Evolutionary conservation across 64 coral and sea anemone genomes (phyloP).

Genomic region (Montipora efflorescens): DNA sequence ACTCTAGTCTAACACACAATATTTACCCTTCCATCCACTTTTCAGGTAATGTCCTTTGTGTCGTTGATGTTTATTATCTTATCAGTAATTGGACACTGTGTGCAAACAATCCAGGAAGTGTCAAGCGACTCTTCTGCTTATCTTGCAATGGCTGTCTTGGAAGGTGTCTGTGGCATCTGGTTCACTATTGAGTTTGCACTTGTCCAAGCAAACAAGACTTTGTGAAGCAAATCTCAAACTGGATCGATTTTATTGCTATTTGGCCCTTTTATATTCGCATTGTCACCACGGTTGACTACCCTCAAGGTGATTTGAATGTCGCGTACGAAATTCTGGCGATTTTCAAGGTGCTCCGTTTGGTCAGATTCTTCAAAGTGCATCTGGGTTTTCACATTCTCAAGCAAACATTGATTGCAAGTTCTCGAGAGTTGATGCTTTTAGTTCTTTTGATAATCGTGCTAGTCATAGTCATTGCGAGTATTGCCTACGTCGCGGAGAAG

Average conservation of each 20-base stretch:
- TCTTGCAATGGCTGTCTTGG: slow-evolving; percentile 46
- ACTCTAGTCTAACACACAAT: neutral
- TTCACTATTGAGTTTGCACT: slow-evolving; percentile 88
- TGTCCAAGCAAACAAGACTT: slow-evolving; percentile 88
- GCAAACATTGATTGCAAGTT: slow-evolving; percentile 94
- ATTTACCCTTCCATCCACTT: neutral
- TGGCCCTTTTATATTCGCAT: slow-evolving; percentile 85
- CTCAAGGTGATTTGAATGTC: neutral
- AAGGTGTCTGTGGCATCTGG: slow-evolving; percentile 88
- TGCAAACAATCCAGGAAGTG: slow-evolving; percentile 70
- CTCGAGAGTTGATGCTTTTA: slow-evolving; percentile 84
- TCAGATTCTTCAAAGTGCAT: slow-evolving; percentile 97
- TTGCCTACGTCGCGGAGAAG: slow-evolving; percentile 80
- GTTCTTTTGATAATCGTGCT: slow-evolving; percentile 84
- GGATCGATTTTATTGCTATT: slow-evolving; percentile 97
- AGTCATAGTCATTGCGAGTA: slow-evolving; percentile 85
- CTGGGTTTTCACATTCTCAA: slow-evolving; percentile 98
- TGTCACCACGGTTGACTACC: neutral
- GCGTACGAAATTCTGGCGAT: slow-evolving; percentile 76
- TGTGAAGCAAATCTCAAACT: slow-evolving; percentile 77
- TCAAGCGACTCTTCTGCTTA: neutral
- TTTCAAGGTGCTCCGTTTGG: slow-evolving; percentile 73
- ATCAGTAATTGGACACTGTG: slow-evolving; percentile 79
- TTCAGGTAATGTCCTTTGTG: slow-evolving; percentile 77
- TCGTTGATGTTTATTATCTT: slow-evolving; percentile 90